These are phyloP conservation scores for Silurus lanzhouensis DNA, from an alignment of 2,797 vertebrate species.

Conservation along the genomic window DNA sequence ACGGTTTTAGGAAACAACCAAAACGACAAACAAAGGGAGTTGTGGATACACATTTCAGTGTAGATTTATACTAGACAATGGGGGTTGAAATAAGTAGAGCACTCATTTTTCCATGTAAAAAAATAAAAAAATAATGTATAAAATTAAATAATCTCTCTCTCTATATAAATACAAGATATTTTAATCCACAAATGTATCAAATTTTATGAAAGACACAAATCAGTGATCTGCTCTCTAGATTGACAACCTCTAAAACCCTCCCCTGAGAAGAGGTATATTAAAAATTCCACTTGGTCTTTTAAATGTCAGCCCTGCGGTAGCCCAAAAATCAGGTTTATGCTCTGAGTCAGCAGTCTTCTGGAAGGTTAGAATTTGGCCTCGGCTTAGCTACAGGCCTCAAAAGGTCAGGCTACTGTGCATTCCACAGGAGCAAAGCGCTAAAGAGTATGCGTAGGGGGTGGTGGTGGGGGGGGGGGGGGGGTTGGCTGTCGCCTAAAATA, in stretches of 20 bases:
- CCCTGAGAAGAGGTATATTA: slow-evolving; percentile 4
- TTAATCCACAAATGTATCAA: too few species aligned
- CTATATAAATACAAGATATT: too few species aligned
- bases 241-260: background rate
- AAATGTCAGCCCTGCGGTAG: slow-evolving; percentile 32
- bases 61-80: background rate
- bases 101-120: too few species aligned
- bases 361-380: slow-evolving; percentile 31
- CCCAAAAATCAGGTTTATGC: slow-evolving; percentile 22
- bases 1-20: background rate
- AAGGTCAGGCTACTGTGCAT: slow-evolving; percentile 39
- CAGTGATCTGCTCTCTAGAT: background rate
- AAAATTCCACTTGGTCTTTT: slow-evolving; percentile 35
- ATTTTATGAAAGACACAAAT: background rate
- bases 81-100: too few species aligned
- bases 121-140: too few species aligned
- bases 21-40: background rate
- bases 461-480: background rate
- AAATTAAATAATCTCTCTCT: too few species aligned
- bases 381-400: slow-evolving; percentile 29
- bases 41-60: background rate
- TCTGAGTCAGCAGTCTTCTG: slow-evolving; percentile 2
- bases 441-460: slow-evolving; percentile 13
- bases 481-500: background rate
- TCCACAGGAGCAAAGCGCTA: slow-evolving; percentile 26